A percentile compares a stretch with the other conserved stretches of the same genome.
Conservation (phyloP, 2,113 vertebrate genomes). For the Grallaria varia region DNA sequence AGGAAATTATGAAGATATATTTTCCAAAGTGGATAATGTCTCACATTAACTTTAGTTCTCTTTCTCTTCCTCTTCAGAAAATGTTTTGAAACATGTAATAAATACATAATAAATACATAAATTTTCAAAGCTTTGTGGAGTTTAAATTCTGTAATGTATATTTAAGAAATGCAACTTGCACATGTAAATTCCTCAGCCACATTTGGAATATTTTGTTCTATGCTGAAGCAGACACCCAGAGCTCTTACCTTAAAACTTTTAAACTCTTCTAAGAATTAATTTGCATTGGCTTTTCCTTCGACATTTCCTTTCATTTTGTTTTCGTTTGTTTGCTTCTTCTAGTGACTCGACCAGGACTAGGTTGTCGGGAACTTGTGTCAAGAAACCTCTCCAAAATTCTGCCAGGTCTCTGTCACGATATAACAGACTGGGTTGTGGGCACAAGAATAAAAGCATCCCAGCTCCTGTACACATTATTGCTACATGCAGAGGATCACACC, state of each 20-base stretch:
- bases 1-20: background rate
- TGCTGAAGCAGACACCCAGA: background rate
- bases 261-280: background rate
- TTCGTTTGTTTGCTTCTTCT: background rate
- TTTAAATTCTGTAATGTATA: background rate
- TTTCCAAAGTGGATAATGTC: background rate
- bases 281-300: background rate
- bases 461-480: conserved; percentile 81
- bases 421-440: conserved; percentile 87
- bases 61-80: background rate
- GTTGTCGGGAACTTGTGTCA: conserved; percentile 91
- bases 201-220: background rate
- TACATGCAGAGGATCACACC: conserved; percentile 89
- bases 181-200: background rate
- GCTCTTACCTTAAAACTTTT: background rate
- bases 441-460: conserved; percentile 87
- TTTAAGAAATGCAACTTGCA: background rate
- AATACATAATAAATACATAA: background rate
- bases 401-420: conserved; percentile 83
- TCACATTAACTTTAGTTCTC: background rate
- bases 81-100: background rate
- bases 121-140: background rate
- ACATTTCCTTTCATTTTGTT: background rate
- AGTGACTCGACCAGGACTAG: conserved; percentile 86
- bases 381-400: conserved; percentile 89